Base-by-base conservation (phyloP, 2,113 vertebrate species). In the Struthidea cinerea region DNA sequence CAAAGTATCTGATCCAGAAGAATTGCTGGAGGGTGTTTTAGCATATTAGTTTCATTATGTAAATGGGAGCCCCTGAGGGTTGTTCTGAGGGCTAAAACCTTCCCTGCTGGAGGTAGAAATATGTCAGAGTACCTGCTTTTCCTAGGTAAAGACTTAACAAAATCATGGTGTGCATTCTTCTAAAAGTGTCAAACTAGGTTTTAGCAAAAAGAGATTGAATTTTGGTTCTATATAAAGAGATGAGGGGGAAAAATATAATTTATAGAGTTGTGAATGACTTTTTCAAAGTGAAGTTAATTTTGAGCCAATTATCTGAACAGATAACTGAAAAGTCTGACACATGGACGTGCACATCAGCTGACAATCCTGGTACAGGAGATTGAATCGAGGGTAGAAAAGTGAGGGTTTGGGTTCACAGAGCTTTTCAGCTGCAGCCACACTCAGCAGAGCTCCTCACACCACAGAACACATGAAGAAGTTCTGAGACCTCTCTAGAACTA, bases 11-110 rank as follows among this genome's bases (percentile, higher is more conserved):
- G 93, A 97, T 92, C 86, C 76, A 71, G 95, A 96, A 97, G 94
- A 97, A 95, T 26, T 95, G 89, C 94, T 97, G 94, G 97, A 97
- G 64, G 92, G 86, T 84, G 60, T 83, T 87, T 68, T 71, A 61
- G 27, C 8, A 56, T 83, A 70, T 93, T 96, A 65, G 52, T 84
- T 91, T 95, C 85, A 91, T 97, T 96, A 96, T 92, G 77, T 68
- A 93, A 97, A 96, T 95, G 73, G 14, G 1, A 76, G 22, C 69
- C 85, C 65, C 74, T 12, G 24, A 79, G 89, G 78, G 63, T 42
- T 11, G 17, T 92, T 92, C 52, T 56, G 57, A 78, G 87, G 78
- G 79, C 56, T 96, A 73, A 97, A 96, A 64, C 44, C 83, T 55
- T 95, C 87, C 55, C 64, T 22, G n/a, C 63, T 75, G 30, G 44